Evolutionary conservation across 2,888 invertebrate genomes (phyloP).

Genomic region (Acronicta leporina): DNA sequence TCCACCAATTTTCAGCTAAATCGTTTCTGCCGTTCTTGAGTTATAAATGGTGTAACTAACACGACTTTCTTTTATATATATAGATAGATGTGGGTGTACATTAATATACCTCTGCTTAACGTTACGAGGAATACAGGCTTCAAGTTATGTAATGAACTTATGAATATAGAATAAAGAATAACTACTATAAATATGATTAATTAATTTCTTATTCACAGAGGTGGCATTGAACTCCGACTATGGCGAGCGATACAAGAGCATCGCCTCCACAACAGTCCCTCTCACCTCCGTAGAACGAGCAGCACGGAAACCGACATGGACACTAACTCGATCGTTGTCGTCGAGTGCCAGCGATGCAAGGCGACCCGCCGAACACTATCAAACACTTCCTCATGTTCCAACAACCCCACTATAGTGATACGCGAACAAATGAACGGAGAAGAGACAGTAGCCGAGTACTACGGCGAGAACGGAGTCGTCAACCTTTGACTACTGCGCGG

Average conservation of each 20-base stretch:
- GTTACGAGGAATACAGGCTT: too few species aligned
- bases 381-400: slow-evolving; percentile 65
- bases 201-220: slow-evolving; percentile 81
- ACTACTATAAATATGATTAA: too few species aligned
- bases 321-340: slow-evolving; percentile 82
- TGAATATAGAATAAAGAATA: too few species aligned
- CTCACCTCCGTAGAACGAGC: slow-evolving; percentile 75
- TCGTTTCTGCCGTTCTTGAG: too few species aligned
- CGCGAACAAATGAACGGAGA: slow-evolving; percentile 76
- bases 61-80: too few species aligned
- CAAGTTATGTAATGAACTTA: too few species aligned
- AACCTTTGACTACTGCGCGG: slow-evolving; percentile 85
- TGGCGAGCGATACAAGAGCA: slow-evolving; percentile 94
- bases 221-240: slow-evolving; percentile 94
- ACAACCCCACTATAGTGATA: slow-evolving; percentile 80
- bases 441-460: slow-evolving; percentile 71
- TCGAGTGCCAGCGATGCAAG: slow-evolving; percentile 81
- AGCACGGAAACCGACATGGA: slow-evolving; percentile 84
- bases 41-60: too few species aligned
- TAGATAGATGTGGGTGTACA: too few species aligned
- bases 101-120: too few species aligned
- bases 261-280: slow-evolving; percentile 73
- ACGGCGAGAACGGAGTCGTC: slow-evolving; percentile 73
- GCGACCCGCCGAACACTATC: slow-evolving; percentile 67
- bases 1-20: too few species aligned